Conservation (phyloP, 2,113 vertebrate genomes). For the Platichthys stellatus region DNA sequence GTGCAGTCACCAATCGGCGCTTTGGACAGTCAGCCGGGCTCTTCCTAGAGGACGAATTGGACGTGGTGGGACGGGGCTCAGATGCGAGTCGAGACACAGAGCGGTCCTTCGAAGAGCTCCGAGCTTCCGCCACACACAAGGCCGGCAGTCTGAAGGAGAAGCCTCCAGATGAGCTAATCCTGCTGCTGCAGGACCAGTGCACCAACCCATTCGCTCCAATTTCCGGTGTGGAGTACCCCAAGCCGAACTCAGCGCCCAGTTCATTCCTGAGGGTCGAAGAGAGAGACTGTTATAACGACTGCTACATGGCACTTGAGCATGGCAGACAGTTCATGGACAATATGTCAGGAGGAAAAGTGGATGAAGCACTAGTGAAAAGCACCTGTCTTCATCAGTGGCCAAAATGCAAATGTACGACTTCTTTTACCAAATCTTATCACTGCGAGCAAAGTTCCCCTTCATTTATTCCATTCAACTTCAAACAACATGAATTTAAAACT, state of each 20-base stretch:
- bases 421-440: background rate
- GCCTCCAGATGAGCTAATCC: conserved; percentile 92
- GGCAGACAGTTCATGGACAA: conserved; percentile 99
- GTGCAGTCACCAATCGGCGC: conserved; percentile 94
- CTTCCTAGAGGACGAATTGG: conserved; percentile 96
- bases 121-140: conserved; percentile 84
- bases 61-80: conserved; percentile 94
- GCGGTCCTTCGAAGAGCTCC: conserved; percentile 92
- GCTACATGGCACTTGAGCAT: conserved; percentile 97
- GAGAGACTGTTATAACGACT: conserved; percentile 96
- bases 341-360: conserved; percentile 98
- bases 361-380: conserved; percentile 96
- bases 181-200: conserved; percentile 96
- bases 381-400: conserved; percentile 98
- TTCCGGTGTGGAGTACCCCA: conserved; percentile 86
- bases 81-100: conserved; percentile 94
- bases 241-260: conserved; percentile 65
- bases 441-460: background rate
- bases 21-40: conserved; percentile 95
- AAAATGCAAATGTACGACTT: conserved; percentile 90
- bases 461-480: background rate
- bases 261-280: conserved; percentile 91
- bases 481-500: background rate
- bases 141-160: conserved; percentile 87
- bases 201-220: conserved; percentile 96